Conservation (phyloP, 1,140 invertebrate genomes). For the Lucilia sericata region DNA sequence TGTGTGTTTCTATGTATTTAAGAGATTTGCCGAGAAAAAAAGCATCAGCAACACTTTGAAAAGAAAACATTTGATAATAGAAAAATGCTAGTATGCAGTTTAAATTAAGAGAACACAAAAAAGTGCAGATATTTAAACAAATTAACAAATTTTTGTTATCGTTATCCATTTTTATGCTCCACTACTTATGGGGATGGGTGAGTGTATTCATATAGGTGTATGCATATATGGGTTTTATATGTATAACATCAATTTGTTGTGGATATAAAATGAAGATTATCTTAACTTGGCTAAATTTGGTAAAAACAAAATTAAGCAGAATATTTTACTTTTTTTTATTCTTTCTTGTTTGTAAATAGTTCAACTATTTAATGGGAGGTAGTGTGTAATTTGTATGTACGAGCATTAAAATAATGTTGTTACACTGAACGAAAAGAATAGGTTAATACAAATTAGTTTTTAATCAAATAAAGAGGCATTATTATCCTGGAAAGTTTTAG, state of each 20-base stretch:
- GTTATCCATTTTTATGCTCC: not conserved
- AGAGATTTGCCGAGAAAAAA: too few relatives aligned
- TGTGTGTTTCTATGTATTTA: not conserved
- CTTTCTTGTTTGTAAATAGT: too few relatives aligned
- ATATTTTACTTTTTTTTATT: not conserved
- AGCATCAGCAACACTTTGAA: too few relatives aligned
- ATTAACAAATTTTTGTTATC: slow-evolving; percentile 7
- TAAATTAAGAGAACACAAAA: not conserved
- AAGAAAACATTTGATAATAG: slow-evolving; percentile 8
- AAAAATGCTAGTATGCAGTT: not conserved
- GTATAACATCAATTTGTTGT: too few relatives aligned
- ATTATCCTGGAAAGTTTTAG: too few relatives aligned
- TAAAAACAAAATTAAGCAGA: slow-evolving; percentile 12
- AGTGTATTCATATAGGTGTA: too few relatives aligned
- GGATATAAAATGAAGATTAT: not conserved
- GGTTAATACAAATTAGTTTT: too few relatives aligned
- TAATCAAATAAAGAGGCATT: too few relatives aligned
- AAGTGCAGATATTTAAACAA: not conserved
- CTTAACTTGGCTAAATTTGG: slow-evolving; percentile 10
- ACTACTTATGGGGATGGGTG: not conserved
- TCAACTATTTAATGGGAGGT: not conserved
- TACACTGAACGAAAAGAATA: too few relatives aligned
- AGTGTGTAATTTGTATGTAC: not conserved
- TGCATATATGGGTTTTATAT: too few relatives aligned
- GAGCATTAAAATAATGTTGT: too few relatives aligned